These are phyloP conservation scores for Heliangelus exortis DNA, from an alignment of 2,797 vertebrate genomes.

Conservation along the genomic window DNA sequence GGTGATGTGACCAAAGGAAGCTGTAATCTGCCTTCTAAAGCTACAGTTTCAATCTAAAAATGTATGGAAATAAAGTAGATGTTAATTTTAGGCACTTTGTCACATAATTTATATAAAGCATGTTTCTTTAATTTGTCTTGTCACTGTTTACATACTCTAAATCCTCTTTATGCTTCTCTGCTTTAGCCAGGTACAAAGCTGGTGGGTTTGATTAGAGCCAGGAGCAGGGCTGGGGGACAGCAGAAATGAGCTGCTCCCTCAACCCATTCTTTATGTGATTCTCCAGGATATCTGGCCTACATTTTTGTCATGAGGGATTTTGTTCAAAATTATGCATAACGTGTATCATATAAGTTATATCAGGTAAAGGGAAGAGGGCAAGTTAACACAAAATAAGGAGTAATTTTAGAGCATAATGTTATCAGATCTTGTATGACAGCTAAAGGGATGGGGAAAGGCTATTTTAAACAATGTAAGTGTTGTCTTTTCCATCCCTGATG, in stretches of 20 bases:
- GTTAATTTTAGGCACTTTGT: not conserved
- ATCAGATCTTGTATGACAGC: constrained; percentile 10
- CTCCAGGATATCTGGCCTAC: not conserved
- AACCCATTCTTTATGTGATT: not conserved
- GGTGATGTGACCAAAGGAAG: not conserved
- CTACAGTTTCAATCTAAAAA: not conserved
- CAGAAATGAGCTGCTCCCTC: not conserved
- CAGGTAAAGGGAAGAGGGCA: constrained; percentile 1
- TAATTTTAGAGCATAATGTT: not conserved
- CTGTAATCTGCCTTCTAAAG: not conserved
- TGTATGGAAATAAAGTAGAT: not conserved
- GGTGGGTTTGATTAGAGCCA: not conserved
- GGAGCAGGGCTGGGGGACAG: not conserved
- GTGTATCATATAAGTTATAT: not conserved
- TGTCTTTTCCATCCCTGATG: not conserved
- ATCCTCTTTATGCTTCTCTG: not conserved
- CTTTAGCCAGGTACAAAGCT: not conserved
- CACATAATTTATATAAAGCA: not conserved
- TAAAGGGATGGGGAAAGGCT: constrained; percentile 49
- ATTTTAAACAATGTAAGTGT: not conserved
- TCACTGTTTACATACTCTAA: not conserved
- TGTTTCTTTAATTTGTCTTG: not conserved
- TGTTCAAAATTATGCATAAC: not conserved
- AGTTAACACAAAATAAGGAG: not conserved
- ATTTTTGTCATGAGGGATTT: not conserved